Conservation (phyloP, 1,140 invertebrate species). For the Trichomalopsis sarcophagae region DNA sequence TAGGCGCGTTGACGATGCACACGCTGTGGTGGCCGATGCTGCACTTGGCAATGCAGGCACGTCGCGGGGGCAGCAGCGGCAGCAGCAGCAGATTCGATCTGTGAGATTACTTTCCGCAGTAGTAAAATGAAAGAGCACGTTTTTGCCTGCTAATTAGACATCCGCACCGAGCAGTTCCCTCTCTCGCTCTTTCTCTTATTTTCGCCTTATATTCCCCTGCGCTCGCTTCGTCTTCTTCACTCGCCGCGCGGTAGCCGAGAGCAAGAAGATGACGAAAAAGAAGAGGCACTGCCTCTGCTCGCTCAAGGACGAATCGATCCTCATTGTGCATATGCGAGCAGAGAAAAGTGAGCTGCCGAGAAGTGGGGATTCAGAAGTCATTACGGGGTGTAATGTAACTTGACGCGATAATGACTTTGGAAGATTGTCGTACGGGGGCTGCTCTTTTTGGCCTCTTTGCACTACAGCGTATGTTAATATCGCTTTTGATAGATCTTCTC, state of each 20-base stretch:
- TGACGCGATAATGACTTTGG: background rate
- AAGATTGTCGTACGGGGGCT: background rate
- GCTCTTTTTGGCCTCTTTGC: background rate
- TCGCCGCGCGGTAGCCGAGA: background rate
- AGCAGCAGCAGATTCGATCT: slow-evolving; percentile 10
- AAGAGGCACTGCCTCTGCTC: background rate
- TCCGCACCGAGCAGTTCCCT: background rate
- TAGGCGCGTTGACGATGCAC: background rate
- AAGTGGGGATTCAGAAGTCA: background rate
- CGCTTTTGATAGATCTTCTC: background rate
- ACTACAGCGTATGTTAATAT: background rate
- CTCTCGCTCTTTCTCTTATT: slow-evolving; percentile 7
- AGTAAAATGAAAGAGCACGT: slow-evolving; percentile 47
- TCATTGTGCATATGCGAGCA: slow-evolving; percentile 4
- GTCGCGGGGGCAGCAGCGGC: slow-evolving; percentile 4
- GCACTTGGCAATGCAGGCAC: slow-evolving; percentile 20
- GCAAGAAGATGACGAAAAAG: background rate
- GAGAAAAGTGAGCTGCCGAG: background rate
- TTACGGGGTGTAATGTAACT: slow-evolving; percentile 2
- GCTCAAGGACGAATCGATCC: slow-evolving; percentile 32
- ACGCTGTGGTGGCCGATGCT: too few relatives aligned
- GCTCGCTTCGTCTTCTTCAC: background rate
- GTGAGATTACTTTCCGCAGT: slow-evolving; percentile 36
- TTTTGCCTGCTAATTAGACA: slow-evolving; percentile 48
- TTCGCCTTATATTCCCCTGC: background rate